Base-by-base conservation (phyloP, 1,140 invertebrate genomes). In the Drosophila tani region DNA sequence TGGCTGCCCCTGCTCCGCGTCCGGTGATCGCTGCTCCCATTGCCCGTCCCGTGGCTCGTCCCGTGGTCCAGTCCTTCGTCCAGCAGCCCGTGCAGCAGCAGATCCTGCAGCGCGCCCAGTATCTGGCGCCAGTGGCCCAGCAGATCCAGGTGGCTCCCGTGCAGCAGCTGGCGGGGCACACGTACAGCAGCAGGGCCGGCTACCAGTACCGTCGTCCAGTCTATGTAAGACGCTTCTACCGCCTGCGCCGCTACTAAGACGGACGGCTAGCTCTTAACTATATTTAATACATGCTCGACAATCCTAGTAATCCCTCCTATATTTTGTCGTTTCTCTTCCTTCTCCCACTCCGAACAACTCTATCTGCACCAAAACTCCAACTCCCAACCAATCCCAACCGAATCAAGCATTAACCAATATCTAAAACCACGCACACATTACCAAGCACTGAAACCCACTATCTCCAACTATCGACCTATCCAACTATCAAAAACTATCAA, bases 201-300 rank as follows among this genome's bases (percentile, higher is more conserved):
- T 92, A 92, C 57, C 84, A 91, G 55, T 92, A 92, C 55, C 82
- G 87, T 71, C 91, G 91, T 24, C 91, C 91, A 80, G 90, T 91
- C 71, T 90, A 90, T 82, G 84, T 92, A 81, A 92, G 91, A 80
- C 91, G 91, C 69, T 71, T 90, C 75, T 87, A 87, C 65, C 83
- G 86, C 57, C 87, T 85, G 79, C 91, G 87, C 75, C 91, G 91
- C 79, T 86, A 86, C 60, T 92, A 92, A 79, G 60, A 75, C 53
- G 70, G 71, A 53, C 71, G 56, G 57, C 78, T 90, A 88, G 59
- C 67, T 79, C 43, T 50, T 87, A 81, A 81, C 58, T 71, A 79
- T 79, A 81, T 90, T 90, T 87, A 87, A 87, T 75, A 79, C 75
- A 83, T 69, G 67, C 73, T 87, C 67, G 66, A 70, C 49, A 67